phyloP scores from a whole-genome alignment of 2,113 vertebrate species.

The Takifugu bimaculatus region DNA sequence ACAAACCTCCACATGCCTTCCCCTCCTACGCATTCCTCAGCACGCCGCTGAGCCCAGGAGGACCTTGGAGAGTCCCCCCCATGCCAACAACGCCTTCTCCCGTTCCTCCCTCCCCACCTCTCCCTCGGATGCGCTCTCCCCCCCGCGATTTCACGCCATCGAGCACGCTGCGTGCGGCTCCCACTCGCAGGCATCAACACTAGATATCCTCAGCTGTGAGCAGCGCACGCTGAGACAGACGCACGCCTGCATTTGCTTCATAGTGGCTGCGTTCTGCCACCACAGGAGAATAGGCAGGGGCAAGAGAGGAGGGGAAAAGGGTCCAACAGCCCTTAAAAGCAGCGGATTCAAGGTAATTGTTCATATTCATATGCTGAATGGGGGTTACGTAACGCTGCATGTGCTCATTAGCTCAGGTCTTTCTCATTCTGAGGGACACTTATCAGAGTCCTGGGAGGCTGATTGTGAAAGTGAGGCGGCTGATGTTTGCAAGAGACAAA shows the following conservation, averaged over 20 bases:
- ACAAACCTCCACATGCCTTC: not conserved
- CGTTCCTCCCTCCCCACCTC: slow-evolving; percentile 35
- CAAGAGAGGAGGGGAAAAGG: slow-evolving; percentile 31
- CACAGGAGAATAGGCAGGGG: slow-evolving; percentile 36
- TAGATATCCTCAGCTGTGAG: slow-evolving; percentile 56
- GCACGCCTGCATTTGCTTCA: slow-evolving; percentile 35
- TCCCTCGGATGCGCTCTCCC: slow-evolving; percentile 28
- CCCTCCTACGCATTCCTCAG: slow-evolving; percentile 4
- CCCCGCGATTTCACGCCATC: slow-evolving; percentile 62
- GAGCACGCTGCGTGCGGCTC: slow-evolving; percentile 64
- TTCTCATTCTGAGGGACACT: slow-evolving; percentile 1
- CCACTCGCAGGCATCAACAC: slow-evolving; percentile 67
- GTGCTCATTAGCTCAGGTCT: slow-evolving; percentile 9
- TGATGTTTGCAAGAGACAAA: too few relatives aligned
- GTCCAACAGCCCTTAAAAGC: slow-evolving; percentile 43
- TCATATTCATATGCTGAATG: slow-evolving; percentile 47
- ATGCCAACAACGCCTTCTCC: slow-evolving; percentile 47
- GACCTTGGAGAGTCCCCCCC: slow-evolving; percentile 60
- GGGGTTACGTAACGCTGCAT: slow-evolving; percentile 48
- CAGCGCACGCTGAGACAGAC: slow-evolving; percentile 40
- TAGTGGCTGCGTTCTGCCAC: slow-evolving; percentile 35
- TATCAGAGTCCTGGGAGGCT: not conserved
- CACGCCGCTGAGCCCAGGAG: slow-evolving; percentile 45
- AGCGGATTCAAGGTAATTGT: slow-evolving; percentile 66
- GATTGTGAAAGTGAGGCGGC: not conserved